Conservation (phyloP, 1,140 invertebrate genomes). For the Coptotermes formosanus region DNA sequence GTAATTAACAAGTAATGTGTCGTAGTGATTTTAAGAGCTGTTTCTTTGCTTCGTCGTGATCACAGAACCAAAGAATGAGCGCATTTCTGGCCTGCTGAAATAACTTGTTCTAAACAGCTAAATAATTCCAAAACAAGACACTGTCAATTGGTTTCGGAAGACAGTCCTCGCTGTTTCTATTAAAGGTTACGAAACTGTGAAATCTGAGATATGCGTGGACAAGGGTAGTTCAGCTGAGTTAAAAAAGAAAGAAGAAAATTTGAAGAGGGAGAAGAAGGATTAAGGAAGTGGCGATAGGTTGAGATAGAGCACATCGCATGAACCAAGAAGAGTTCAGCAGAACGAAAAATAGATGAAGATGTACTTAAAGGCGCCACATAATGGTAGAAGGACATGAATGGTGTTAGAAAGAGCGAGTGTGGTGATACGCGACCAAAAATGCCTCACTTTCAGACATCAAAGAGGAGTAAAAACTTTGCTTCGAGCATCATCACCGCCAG, state of each 20-base stretch:
- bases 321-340: background rate
- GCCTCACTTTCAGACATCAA: constrained; percentile 14
- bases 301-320: constrained; percentile 1
- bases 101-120: no score
- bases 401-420: background rate
- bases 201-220: background rate
- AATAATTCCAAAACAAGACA: no score
- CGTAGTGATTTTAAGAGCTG: no score
- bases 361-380: constrained; percentile 15
- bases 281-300: background rate
- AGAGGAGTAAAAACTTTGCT: background rate
- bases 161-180: background rate
- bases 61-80: no score
- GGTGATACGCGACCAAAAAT: background rate
- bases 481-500: background rate
- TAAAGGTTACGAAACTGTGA: background rate
- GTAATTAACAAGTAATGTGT: no score
- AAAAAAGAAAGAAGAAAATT: background rate
- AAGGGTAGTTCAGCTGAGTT: background rate
- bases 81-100: no score
- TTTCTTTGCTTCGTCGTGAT: no score
- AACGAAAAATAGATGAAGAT: background rate
- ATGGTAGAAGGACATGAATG: background rate
- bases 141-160: background rate
- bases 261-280: background rate